phyloP scores from a whole-genome alignment of 2,113 vertebrate species.

The Caretta caretta region DNA sequence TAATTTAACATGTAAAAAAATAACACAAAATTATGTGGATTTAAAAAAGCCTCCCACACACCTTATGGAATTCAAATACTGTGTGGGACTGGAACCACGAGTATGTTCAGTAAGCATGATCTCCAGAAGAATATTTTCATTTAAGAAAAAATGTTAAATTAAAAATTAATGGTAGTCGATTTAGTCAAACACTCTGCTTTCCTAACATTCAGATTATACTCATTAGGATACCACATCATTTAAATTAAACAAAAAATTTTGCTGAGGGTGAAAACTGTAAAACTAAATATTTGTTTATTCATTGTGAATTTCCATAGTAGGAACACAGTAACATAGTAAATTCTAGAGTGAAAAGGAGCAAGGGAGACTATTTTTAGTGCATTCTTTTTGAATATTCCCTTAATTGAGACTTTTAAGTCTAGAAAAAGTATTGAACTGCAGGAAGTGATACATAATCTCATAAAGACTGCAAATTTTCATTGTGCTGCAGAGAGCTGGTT shows the following conservation, averaged over 20 bases:
- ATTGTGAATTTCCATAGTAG: conserved; percentile 39
- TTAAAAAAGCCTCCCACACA: conserved; percentile 81
- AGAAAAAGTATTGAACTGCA: neutral
- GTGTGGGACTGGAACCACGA: conserved; percentile 80
- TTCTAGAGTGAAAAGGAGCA: conserved; percentile 58
- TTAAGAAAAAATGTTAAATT: conserved; percentile 54
- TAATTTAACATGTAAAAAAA: conserved; percentile 79
- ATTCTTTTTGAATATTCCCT: conserved; percentile 5
- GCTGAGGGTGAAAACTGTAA: conserved; percentile 53
- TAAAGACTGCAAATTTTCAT: neutral
- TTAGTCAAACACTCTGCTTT: conserved; percentile 74
- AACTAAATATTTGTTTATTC: conserved; percentile 63
- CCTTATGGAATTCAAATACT: conserved; percentile 85
- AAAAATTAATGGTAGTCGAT: conserved; percentile 75
- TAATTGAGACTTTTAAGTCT: neutral
- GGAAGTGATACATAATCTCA: neutral
- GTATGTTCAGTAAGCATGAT: conserved; percentile 77
- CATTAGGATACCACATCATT: conserved; percentile 53
- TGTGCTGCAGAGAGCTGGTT: conserved; percentile 8
- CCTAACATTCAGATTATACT: conserved; percentile 69
- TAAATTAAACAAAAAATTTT: conserved; percentile 43
- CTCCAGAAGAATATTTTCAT: conserved; percentile 73
- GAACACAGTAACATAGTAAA: conserved; percentile 17
- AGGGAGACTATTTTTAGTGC: conserved; percentile 48
- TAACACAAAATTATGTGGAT: conserved; percentile 79